phyloP scores from a whole-genome alignment of 2,113 vertebrate species.

The Entelurus aequoreus region DNA sequence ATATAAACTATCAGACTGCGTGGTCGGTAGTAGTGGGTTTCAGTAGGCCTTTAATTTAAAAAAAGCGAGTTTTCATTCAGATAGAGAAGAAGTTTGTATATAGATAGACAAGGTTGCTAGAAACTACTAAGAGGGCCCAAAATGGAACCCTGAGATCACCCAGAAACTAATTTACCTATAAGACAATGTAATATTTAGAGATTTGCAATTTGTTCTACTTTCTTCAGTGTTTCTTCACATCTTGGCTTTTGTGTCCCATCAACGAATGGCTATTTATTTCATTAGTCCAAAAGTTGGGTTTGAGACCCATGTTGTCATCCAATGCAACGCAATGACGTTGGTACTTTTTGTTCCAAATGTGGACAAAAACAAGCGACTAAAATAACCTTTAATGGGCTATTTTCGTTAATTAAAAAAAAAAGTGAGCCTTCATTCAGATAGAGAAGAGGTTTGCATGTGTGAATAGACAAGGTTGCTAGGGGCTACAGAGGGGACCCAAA shows the following conservation, averaged over 20 bases:
- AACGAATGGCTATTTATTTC: too few species aligned
- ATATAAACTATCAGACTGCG: too few species aligned
- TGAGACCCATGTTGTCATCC: background rate
- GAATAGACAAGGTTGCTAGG: conserved; percentile 51
- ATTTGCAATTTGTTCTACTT: too few species aligned
- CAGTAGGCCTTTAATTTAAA: too few species aligned
- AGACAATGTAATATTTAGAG: too few species aligned
- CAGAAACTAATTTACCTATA: too few species aligned
- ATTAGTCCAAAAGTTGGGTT: background rate
- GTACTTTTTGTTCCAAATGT: background rate
- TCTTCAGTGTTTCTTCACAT: too few species aligned
- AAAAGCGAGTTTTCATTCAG: conserved; percentile 20
- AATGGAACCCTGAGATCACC: too few species aligned
- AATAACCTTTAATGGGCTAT: conserved; percentile 45
- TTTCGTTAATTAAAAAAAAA: conserved; percentile 15
- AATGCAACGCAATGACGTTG: background rate
- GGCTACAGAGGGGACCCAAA: conserved; percentile 29
- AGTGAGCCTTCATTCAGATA: conserved; percentile 13
- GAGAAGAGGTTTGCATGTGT: conserved; percentile 4
- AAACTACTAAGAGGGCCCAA: too few species aligned
- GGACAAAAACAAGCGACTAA: conserved; percentile 31
- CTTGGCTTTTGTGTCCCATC: too few species aligned
- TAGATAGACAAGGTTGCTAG: conserved; percentile 27
- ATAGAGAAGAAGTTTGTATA: background rate
- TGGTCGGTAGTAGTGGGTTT: too few species aligned